Conservation (phyloP, 1,140 invertebrate genomes). For the Gonioctena quinquepunctata region DNA sequence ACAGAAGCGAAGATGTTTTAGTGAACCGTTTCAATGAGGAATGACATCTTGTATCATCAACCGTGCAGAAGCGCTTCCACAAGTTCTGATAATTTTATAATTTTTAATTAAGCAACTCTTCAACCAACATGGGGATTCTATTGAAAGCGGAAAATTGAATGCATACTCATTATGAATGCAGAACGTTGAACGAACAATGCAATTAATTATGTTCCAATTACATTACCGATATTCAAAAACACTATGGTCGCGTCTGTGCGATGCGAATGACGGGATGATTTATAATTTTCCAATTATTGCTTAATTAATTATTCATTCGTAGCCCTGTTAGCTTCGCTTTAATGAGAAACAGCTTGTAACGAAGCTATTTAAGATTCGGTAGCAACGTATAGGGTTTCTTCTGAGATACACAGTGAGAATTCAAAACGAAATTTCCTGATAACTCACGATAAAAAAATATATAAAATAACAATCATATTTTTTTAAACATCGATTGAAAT, state of each 20-base stretch:
- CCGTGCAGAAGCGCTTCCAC: no score
- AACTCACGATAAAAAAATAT: no score
- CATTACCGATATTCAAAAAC: conserved; percentile 6
- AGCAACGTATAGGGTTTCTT: neutral
- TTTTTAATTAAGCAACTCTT: neutral
- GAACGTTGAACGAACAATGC: conserved; percentile 1
- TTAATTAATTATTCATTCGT: neutral
- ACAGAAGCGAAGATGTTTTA: no score
- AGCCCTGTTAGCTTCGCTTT: neutral
- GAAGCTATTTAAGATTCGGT: neutral
- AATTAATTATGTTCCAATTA: conserved; percentile 14
- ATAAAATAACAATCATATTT: no score
- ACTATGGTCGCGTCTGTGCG: neutral
- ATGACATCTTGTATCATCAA: no score
- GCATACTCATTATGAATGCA: neutral
- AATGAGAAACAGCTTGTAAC: neutral
- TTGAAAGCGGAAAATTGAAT: neutral
- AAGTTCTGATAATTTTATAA: neutral
- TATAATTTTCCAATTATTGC: neutral
- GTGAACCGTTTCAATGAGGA: no score
- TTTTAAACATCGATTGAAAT: no score
- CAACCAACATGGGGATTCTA: neutral
- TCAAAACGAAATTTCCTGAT: no score
- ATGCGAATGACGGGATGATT: neutral
- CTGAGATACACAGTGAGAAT: no score